Evolutionary conservation across 2,113 vertebrate genomes (phyloP).

Genomic region (Ursus arctos): DNA sequence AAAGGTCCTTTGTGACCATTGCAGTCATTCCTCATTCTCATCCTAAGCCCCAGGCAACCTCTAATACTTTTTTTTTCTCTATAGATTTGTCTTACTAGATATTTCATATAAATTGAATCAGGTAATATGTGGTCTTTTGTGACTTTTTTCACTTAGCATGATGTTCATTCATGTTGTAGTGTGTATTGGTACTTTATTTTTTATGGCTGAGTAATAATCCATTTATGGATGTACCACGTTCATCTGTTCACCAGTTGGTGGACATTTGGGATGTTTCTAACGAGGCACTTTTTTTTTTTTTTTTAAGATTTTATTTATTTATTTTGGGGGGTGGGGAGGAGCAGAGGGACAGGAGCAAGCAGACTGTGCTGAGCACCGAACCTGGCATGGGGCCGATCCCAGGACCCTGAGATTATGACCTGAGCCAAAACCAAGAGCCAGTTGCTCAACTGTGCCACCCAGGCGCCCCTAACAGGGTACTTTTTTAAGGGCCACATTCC

Average conservation of each 20-base stretch:
- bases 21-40: background rate
- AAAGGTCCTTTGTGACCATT: background rate
- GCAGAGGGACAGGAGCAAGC: too few species aligned
- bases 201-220: background rate
- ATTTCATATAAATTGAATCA: background rate
- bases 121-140: background rate
- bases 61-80: background rate
- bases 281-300: background rate
- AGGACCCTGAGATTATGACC: background rate
- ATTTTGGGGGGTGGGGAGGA: background rate
- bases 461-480: background rate
- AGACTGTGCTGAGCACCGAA: too few species aligned
- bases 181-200: background rate
- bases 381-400: too few species aligned
- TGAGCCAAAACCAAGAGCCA: background rate
- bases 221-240: background rate
- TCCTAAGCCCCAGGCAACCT: background rate
- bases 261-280: conserved; percentile 3
- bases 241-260: background rate
- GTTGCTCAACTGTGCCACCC: background rate
- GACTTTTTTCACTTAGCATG: conserved; percentile 14
- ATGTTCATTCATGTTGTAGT: background rate
- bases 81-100: background rate
- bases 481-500: background rate
- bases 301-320: background rate